Conservation (phyloP, 2,113 vertebrate genomes). For the Barbus barbus region DNA sequence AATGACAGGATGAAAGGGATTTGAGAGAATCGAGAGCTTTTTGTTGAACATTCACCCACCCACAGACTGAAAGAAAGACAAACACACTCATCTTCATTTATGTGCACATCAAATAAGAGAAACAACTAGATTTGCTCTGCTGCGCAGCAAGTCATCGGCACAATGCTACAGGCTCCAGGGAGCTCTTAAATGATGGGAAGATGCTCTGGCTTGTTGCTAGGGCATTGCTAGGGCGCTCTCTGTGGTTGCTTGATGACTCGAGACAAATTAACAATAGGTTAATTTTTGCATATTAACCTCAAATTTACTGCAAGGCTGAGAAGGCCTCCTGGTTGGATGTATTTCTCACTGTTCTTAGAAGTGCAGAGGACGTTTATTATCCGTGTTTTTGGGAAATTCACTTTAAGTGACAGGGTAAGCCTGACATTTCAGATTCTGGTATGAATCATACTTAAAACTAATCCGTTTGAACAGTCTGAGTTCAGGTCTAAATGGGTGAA, state of each 20-base stretch:
- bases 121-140: background rate
- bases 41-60: background rate
- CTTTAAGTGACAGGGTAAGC: slow-evolving; percentile 20
- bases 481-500: slow-evolving; percentile 39
- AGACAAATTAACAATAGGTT: too few species aligned
- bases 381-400: slow-evolving; percentile 23
- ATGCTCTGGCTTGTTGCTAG: background rate
- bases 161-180: too few species aligned
- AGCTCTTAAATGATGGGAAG: too few species aligned
- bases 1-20: background rate
- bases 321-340: background rate
- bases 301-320: background rate
- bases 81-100: background rate
- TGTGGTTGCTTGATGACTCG: too few species aligned
- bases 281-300: too few species aligned
- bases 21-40: background rate
- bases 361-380: background rate
- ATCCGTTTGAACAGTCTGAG: slow-evolving; percentile 30
- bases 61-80: background rate
- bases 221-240: background rate
- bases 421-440: slow-evolving; percentile 48
- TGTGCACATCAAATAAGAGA: too few species aligned
- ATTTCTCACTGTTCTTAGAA: background rate
- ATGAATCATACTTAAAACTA: slow-evolving; percentile 42
- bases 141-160: too few species aligned